These are phyloP conservation scores for Ophion costatus DNA, from an alignment of 2,888 invertebrate species.

Conservation along the genomic window DNA sequence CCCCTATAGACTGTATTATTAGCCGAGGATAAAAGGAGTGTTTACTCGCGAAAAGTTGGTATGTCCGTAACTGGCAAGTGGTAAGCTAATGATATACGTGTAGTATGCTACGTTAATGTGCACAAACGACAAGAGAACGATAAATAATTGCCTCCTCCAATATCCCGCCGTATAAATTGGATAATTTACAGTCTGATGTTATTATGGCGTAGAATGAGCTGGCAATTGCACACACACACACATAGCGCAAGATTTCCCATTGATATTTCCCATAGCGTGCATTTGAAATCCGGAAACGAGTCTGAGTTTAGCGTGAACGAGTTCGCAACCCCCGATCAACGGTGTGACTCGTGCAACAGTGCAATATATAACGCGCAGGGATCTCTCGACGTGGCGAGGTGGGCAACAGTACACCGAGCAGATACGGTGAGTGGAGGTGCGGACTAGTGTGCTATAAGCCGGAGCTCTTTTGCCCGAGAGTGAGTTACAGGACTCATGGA, in stretches of 20 bases:
- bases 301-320: slow-evolving; percentile 50
- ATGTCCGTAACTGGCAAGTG: background rate
- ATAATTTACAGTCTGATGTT: slow-evolving; percentile 51
- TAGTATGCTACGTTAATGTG: slow-evolving; percentile 14
- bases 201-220: slow-evolving; percentile 25
- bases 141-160: slow-evolving; percentile 45
- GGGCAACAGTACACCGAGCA: slow-evolving; percentile 29
- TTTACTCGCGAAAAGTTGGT: background rate
- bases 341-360: slow-evolving; percentile 21
- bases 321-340: slow-evolving; percentile 60
- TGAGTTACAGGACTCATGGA: slow-evolving; percentile 64
- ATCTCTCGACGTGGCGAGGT: slow-evolving; percentile 30
- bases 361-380: slow-evolving; percentile 4
- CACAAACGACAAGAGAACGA: slow-evolving; percentile 27
- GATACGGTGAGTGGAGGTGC: slow-evolving; percentile 35
- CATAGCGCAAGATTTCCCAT: slow-evolving; percentile 46
- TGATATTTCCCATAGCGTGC: slow-evolving; percentile 61
- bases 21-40: background rate
- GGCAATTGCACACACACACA: slow-evolving; percentile 4
- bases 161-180: slow-evolving; percentile 55
- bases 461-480: slow-evolving; percentile 57
- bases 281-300: slow-evolving; percentile 62
- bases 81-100: slow-evolving; percentile 2
- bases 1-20: slow-evolving; percentile 2
- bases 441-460: background rate